Conservation (phyloP, 2,113 vertebrate species). For the Pollachius pollachius region DNA sequence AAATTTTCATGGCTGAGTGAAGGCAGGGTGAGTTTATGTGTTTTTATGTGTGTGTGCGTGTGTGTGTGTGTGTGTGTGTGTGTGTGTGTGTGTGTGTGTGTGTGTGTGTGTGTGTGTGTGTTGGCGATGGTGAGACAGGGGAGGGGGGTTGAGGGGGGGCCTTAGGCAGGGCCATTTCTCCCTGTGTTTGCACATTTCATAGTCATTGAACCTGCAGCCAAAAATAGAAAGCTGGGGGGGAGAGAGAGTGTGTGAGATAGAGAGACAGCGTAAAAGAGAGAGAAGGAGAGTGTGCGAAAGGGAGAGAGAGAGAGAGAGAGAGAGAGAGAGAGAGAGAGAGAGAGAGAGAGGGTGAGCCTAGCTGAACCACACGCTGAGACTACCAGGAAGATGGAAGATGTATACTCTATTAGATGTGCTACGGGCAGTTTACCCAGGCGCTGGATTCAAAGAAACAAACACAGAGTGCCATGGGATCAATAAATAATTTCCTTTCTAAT, state of each 20-base stretch:
- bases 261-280: neutral
- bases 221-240: conserved; percentile 61
- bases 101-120: no score
- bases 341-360: no score
- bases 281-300: conserved; percentile 13
- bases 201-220: conserved; percentile 69
- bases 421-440: conserved; percentile 45
- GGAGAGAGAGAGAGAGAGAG: neutral
- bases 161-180: conserved; percentile 60
- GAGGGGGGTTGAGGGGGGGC: conserved; percentile 42
- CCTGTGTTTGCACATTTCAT: conserved; percentile 69
- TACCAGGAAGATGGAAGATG: conserved; percentile 39
- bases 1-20: conserved; percentile 56
- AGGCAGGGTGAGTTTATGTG: neutral
- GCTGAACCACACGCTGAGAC: conserved; percentile 22
- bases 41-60: no score
- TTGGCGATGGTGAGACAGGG: conserved; percentile 10
- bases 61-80: no score
- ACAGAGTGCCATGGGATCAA: conserved; percentile 51
- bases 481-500: conserved; percentile 65
- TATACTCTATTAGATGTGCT: conserved; percentile 51
- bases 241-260: no score
- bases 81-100: no score
- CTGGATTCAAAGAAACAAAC: conserved; percentile 53
- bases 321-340: conserved; percentile 7